Percentiles rank a stretch among this genome's conserved stretches.
phyloP scores from a whole-genome alignment of 2,113 vertebrate species.

The Echinops telfairi region DNA sequence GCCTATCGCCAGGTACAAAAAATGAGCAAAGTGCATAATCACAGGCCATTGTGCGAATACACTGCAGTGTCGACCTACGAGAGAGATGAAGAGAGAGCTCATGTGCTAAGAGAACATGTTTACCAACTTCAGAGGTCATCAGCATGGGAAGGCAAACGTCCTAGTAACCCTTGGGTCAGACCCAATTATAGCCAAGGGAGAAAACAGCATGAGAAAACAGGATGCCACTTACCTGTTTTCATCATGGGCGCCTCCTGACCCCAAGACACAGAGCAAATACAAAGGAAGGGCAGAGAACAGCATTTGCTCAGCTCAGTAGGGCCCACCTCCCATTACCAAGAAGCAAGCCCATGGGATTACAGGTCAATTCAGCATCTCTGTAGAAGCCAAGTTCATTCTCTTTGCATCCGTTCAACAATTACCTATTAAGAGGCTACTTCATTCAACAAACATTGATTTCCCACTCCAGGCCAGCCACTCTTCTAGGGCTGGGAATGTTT shows the following conservation, averaged over 20 bases:
- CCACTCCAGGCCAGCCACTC: background rate
- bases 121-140: no score
- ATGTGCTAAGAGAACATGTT: background rate
- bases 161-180: background rate
- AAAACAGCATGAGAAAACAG: slow-evolving; percentile 30
- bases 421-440: background rate
- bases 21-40: slow-evolving; percentile 96
- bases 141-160: background rate
- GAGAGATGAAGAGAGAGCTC: background rate
- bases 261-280: background rate
- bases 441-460: background rate
- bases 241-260: background rate
- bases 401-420: background rate
- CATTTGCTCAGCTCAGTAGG: background rate
- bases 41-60: slow-evolving; percentile 96
- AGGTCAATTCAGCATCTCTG: background rate
- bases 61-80: slow-evolving; percentile 94
- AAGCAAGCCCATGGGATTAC: background rate
- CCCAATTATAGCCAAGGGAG: background rate
- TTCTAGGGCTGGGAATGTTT: background rate
- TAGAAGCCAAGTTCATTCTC: slow-evolving; percentile 5
- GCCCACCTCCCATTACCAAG: background rate
- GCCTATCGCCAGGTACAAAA: slow-evolving; percentile 97
- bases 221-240: background rate
- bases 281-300: background rate